These are phyloP conservation scores for Apogon talboti DNA, from an alignment of 2,797 vertebrate species.

Conservation along the genomic window DNA sequence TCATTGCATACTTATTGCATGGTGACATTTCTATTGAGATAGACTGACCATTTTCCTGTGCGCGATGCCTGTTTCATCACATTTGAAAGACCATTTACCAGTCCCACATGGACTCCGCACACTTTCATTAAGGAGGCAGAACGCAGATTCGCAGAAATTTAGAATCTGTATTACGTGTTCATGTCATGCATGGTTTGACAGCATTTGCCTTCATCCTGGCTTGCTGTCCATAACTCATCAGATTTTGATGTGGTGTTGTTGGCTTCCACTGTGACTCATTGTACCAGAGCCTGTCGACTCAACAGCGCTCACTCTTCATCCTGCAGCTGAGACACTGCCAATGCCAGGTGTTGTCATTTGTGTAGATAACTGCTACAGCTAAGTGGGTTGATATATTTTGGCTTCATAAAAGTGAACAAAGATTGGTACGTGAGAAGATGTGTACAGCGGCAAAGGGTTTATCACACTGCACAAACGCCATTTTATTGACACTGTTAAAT, in stretches of 20 bases:
- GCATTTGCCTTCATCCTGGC: slow-evolving; percentile 53
- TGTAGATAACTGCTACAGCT: slow-evolving; percentile 43
- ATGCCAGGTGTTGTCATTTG: slow-evolving; percentile 61
- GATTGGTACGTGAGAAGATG: slow-evolving; percentile 15
- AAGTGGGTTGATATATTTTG: slow-evolving; percentile 48
- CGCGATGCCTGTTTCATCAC: slow-evolving; percentile 69
- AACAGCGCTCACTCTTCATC: slow-evolving; percentile 25
- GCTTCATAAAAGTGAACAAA: slow-evolving; percentile 37
- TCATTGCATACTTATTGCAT: slow-evolving; percentile 80
- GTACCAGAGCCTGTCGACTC: slow-evolving; percentile 31
- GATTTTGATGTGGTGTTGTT: slow-evolving; percentile 48
- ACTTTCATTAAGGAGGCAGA: slow-evolving; percentile 73
- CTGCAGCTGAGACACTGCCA: slow-evolving; percentile 40
- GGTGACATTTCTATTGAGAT: slow-evolving; percentile 80
- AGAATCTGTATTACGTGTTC: slow-evolving; percentile 40
- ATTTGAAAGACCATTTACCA: slow-evolving; percentile 74
- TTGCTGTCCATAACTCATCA: slow-evolving; percentile 64
- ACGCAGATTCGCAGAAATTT: slow-evolving; percentile 54
- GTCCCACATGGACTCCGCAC: slow-evolving; percentile 73
- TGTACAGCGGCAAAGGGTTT: slow-evolving; percentile 11
- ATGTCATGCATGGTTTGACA: slow-evolving; percentile 67
- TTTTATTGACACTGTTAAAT: slow-evolving; percentile 17
- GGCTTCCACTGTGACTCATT: slow-evolving; percentile 55
- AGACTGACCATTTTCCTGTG: slow-evolving; percentile 70
- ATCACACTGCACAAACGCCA: slow-evolving; percentile 29